Percentiles rank a stretch among this genome's conserved stretches.
These are phyloP conservation scores for Gallirallus australis DNA, from an alignment of 2,797 vertebrate species.

Conservation along the genomic window DNA sequence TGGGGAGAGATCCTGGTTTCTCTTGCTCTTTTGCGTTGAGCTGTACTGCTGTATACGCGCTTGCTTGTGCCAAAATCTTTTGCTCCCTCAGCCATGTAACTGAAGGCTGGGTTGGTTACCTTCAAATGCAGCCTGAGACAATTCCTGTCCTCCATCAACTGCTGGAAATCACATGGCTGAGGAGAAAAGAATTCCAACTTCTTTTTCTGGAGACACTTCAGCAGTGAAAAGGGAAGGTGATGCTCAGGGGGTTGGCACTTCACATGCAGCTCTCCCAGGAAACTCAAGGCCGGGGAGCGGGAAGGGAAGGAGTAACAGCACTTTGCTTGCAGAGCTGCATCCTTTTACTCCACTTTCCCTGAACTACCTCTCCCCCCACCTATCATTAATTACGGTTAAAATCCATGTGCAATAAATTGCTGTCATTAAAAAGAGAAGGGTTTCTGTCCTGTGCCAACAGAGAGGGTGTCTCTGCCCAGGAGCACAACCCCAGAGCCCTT, in stretches of 20 bases:
- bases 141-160: background rate
- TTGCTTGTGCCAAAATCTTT: background rate
- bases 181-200: background rate
- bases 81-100: background rate
- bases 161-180: background rate
- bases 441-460: background rate
- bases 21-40: background rate
- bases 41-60: background rate
- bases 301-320: background rate
- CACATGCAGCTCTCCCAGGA: background rate
- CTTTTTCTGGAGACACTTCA: background rate
- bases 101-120: background rate
- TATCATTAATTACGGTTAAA: background rate
- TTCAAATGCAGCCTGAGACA: background rate
- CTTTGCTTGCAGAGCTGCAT: background rate
- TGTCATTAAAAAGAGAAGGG: background rate
- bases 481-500: background rate
- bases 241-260: background rate
- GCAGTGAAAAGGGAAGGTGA: background rate
- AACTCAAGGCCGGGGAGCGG: background rate
- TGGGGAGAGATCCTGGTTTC: background rate
- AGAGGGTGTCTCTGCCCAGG: background rate
- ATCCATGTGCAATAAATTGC: fast-evolving
- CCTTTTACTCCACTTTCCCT: background rate
- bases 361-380: background rate